phyloP scores from a whole-genome alignment of 2,113 vertebrate species.

The Cheirogaleus medius region DNA sequence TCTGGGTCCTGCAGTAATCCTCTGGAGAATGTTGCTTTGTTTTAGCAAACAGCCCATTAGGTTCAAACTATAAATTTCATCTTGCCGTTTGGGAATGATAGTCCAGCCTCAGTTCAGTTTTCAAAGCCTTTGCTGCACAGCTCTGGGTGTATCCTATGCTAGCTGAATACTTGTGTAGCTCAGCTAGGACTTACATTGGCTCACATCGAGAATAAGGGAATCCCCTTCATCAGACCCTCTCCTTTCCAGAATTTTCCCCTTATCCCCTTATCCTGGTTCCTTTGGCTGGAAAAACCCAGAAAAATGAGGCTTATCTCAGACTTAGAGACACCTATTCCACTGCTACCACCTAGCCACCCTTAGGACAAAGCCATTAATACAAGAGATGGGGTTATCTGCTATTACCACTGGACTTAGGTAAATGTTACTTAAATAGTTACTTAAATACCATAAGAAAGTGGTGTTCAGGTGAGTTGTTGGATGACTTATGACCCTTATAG shows the following conservation, averaged over 20 bases:
- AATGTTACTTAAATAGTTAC: background rate
- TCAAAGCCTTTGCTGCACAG: background rate
- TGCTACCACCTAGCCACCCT: no score
- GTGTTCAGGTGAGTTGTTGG: background rate
- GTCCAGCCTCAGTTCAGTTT: background rate
- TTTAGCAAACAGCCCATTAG: background rate
- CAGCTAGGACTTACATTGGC: background rate
- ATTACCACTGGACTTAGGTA: background rate
- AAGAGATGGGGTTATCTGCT: background rate
- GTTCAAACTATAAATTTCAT: background rate
- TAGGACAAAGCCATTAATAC: background rate
- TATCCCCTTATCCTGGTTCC: background rate
- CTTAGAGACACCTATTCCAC: no score
- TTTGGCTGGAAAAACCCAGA: background rate
- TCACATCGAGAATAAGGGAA: background rate
- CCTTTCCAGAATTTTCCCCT: background rate
- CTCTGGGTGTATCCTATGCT: background rate
- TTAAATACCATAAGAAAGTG: background rate
- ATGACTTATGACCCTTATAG: background rate
- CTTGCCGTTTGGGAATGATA: background rate
- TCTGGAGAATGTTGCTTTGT: background rate
- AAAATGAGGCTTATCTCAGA: background rate
- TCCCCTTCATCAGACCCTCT: background rate
- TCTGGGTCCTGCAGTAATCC: background rate
- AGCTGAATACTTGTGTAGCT: background rate